phyloP scores from a whole-genome alignment of 2,888 invertebrate genomes.

The Cheilosia grossa region DNA sequence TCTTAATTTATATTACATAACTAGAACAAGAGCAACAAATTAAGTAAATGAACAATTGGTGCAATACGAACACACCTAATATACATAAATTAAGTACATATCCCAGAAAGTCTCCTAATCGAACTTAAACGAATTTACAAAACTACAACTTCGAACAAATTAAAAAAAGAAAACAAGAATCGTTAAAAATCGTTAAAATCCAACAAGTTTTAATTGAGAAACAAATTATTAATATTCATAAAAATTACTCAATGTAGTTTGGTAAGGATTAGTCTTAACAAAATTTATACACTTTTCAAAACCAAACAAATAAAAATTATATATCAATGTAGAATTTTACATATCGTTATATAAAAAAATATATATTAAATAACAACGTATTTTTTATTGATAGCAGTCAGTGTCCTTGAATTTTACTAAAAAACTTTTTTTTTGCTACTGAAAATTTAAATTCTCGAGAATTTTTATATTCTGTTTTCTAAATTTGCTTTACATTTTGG shows the following conservation, averaged over 20 bases:
- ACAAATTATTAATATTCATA: conserved; percentile 35
- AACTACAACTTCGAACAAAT: conserved; percentile 36
- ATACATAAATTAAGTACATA: conserved; percentile 36
- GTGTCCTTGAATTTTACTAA: background rate
- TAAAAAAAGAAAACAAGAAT: conserved; percentile 26
- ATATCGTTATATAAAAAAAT: conserved; percentile 53
- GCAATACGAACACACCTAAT: conserved; percentile 27
- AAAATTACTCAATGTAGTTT: conserved; percentile 46
- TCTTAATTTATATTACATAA: conserved; percentile 7
- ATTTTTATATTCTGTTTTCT: no score
- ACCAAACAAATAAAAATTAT: conserved; percentile 39
- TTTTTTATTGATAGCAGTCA: conserved; percentile 26
- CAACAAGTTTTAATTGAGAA: conserved; percentile 51
- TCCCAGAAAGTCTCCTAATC: conserved; percentile 54
- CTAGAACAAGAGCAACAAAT: conserved; percentile 25
- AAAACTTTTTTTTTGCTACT: background rate
- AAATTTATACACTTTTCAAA: conserved; percentile 43
- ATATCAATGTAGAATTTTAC: conserved; percentile 63
- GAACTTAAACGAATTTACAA: conserved; percentile 71
- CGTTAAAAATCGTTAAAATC: conserved; percentile 35
- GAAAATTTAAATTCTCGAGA: no score
- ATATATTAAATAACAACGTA: conserved; percentile 23
- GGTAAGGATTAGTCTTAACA: conserved; percentile 31
- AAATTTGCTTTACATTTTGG: no score
- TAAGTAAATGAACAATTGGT: conserved; percentile 14